phyloP scores from a whole-genome alignment of 92 coral and sea anemone genomes.

The Pocillopora meandrina region DNA sequence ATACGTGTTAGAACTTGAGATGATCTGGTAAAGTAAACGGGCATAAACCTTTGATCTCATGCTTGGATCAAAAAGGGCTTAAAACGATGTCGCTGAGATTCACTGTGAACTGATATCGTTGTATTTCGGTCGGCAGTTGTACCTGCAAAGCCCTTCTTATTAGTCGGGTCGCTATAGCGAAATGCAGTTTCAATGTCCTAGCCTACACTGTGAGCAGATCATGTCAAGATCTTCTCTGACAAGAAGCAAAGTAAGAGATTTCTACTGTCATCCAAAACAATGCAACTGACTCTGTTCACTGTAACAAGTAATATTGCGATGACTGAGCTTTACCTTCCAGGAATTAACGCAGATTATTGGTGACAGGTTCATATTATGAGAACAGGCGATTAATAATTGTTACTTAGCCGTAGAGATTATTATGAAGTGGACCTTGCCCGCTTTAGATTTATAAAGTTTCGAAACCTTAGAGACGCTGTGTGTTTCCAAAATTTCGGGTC shows the following conservation, averaged over 20 bases:
- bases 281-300: not conserved
- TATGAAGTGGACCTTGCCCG: not conserved
- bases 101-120: too few species aligned
- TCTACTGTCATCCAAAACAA: slow-evolving; percentile 32
- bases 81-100: too few species aligned
- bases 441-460: not conserved
- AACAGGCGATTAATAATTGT: slow-evolving; percentile 1
- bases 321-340: slow-evolving; percentile 33
- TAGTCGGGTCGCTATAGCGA: too few species aligned
- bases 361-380: slow-evolving; percentile 11
- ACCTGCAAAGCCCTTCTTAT: too few species aligned
- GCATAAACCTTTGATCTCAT: not conserved
- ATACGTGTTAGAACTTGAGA: too few species aligned
- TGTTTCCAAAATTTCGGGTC: not conserved
- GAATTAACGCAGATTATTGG: slow-evolving; percentile 26
- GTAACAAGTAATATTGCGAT: slow-evolving; percentile 1
- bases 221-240: slow-evolving; percentile 38
- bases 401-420: slow-evolving; percentile 18
- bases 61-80: not conserved
- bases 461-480: not conserved
- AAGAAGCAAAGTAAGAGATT: slow-evolving; percentile 6
- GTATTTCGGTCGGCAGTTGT: too few species aligned
- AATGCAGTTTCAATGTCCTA: not conserved
- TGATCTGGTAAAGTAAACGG: not conserved
- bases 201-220: slow-evolving; percentile 18